Evolutionary conservation across 2,113 vertebrate genomes (phyloP), one percentile per base, ranked within the genome.

Genomic region (Chrysochloris asiatica): DNA sequence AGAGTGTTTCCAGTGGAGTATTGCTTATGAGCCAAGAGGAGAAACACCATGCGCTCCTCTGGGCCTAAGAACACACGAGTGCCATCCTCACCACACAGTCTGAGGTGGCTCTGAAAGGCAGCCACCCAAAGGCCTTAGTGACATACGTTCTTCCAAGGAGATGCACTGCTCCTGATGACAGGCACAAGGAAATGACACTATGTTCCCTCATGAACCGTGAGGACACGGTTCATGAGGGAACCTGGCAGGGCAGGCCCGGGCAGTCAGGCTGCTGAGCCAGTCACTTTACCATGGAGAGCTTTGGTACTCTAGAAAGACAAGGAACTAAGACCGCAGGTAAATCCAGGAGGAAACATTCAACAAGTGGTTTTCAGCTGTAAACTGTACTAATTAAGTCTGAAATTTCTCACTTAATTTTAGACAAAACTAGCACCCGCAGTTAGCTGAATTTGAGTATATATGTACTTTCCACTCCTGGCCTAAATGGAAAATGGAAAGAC

Each of bases 401-500:
- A 8, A 43, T 73, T 77, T 91, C 56, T 72, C 75, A 61, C 36
- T 79, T 86, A 50, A 90, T 61, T n/a, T 87, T 21, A 87, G 78
- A 90, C n/a, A 85, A 43, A 67, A 75, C 41, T 67, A 84, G 59
- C 69, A 69, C 43, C 38, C 63, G 28, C 69, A 69, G 54, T 47
- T 61, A 28, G 24, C 79, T 93, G 84, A 76, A 10, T 48, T 48
- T 69, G 19, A 3, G 10, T 76, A n/a, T 69, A n/a, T 69, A 65
- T 67, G 88, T 72, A 59, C 19, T 59, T 4, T 88, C 19, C 24
- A 36, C 33, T 56, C 4, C 86, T 72, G 33, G 76, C 69, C 54
- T 80, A 21, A 77, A 83, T 79, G 54, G 69, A 79, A 21, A 77
- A 83, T 79, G 54, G 69, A 79, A 88, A 88, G 63, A 86, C 45